phyloP scores from a whole-genome alignment of 2,113 vertebrate species.

The Rhinoptilus africanus region DNA sequence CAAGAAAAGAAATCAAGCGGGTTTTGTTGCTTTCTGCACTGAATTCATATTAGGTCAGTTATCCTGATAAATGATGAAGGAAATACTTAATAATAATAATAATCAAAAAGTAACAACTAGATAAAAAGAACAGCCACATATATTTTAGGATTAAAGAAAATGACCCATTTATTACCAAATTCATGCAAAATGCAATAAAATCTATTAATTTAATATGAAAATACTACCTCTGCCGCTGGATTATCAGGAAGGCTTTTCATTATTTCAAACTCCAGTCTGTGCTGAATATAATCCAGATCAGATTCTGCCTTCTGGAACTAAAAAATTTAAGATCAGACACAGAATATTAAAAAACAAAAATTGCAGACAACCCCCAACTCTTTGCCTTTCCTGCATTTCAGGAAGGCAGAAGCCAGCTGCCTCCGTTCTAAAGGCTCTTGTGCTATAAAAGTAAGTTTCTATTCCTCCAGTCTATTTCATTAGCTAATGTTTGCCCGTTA shows the following conservation, averaged over 20 bases:
- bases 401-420: neutral
- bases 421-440: neutral
- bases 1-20: neutral
- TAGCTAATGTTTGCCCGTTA: neutral
- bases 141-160: neutral
- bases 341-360: neutral
- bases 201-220: neutral
- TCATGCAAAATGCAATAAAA: neutral
- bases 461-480: neutral
- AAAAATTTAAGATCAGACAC: slow-evolving; percentile 62
- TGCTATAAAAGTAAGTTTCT: neutral
- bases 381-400: neutral
- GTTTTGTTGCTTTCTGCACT: neutral
- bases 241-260: slow-evolving; percentile 75
- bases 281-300: slow-evolving; percentile 90
- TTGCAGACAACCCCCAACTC: neutral
- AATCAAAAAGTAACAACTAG: neutral
- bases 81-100: neutral
- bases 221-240: slow-evolving; percentile 77
- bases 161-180: neutral
- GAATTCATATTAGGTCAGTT: neutral
- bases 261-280: slow-evolving; percentile 87
- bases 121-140: neutral
- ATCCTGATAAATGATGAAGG: neutral
- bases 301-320: slow-evolving; percentile 95